Percentiles rank a stretch among this genome's conserved stretches.
These are phyloP conservation scores for Caenorhabditis sp. DNA, from an alignment of 2,888 invertebrate species.

Conservation along the genomic window DNA sequence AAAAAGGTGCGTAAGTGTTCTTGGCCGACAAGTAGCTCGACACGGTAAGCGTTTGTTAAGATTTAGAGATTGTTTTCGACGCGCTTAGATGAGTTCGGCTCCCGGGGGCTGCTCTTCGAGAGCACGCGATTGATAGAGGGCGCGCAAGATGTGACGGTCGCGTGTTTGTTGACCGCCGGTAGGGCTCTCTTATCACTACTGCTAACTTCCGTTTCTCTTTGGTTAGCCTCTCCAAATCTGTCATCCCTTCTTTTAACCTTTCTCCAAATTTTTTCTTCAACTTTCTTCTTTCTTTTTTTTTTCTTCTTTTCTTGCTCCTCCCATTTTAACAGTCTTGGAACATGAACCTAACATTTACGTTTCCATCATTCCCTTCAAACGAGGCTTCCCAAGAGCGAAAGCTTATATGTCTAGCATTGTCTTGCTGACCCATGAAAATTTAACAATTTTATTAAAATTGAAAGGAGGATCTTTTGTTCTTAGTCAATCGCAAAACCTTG, in stretches of 20 bases:
- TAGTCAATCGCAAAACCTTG: no score
- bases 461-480: not conserved
- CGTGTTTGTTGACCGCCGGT: constrained; percentile 59
- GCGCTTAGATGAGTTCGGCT: constrained; percentile 58
- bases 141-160: constrained; percentile 41
- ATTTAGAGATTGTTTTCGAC: constrained; percentile 62
- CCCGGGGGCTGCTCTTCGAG: constrained; percentile 40
- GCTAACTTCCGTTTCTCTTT: constrained; percentile 63
- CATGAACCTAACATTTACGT: no score
- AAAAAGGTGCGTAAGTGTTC: constrained; percentile 54
- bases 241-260: constrained; percentile 38
- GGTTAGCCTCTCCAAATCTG: constrained; percentile 47
- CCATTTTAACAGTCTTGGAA: constrained; percentile 6
- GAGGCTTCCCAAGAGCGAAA: constrained; percentile 12
- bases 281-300: not conserved
- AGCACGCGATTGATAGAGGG: constrained; percentile 47
- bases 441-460: constrained; percentile 29
- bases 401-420: constrained; percentile 24
- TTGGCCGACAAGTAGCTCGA: constrained; percentile 66
- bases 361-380: constrained; percentile 7
- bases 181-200: constrained; percentile 61
- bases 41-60: constrained; percentile 66
- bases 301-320: not conserved
- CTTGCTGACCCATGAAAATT: constrained; percentile 45
- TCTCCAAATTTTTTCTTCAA: constrained; percentile 16